These are phyloP conservation scores for Disparrhopalites patrizii DNA, from an alignment of 2,888 invertebrate genomes.

Conservation along the genomic window DNA sequence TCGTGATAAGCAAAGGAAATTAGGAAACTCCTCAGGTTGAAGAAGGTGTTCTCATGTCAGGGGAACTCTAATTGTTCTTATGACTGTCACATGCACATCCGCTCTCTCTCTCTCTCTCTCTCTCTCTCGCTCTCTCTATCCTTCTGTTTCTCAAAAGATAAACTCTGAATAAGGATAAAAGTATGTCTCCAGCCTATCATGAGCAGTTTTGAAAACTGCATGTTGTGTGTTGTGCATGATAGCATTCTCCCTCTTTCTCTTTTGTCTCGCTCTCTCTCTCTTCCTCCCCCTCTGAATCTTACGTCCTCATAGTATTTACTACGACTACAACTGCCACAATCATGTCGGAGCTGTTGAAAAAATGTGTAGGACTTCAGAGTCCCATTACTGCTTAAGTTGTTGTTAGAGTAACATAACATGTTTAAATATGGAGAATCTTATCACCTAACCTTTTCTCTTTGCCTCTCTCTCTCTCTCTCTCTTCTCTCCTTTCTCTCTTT, in stretches of 20 bases:
- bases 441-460: background rate
- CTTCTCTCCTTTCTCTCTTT: background rate
- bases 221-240: background rate
- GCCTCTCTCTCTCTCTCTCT: constrained; percentile 1
- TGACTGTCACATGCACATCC: constrained; percentile 25
- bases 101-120: background rate
- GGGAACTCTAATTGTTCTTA: constrained; percentile 21
- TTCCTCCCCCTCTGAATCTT: too few relatives aligned
- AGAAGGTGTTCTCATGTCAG: constrained; percentile 21
- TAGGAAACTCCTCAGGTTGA: constrained; percentile 37
- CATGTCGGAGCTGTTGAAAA: too few relatives aligned
- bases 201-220: background rate
- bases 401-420: background rate
- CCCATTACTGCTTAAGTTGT: background rate
- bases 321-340: too few relatives aligned
- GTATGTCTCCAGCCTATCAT: too few relatives aligned
- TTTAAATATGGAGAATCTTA: background rate
- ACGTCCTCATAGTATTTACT: too few relatives aligned
- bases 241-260: background rate
- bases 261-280: background rate
- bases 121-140: background rate
- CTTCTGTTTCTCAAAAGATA: too few relatives aligned
- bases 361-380: background rate
- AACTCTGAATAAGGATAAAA: too few relatives aligned
- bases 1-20: constrained; percentile 32